A percentile compares a stretch with the other conserved stretches of the same genome.
These are phyloP conservation scores for Heliopora coerulea DNA, from an alignment of 92 coral and sea anemone species.

Conservation along the genomic window DNA sequence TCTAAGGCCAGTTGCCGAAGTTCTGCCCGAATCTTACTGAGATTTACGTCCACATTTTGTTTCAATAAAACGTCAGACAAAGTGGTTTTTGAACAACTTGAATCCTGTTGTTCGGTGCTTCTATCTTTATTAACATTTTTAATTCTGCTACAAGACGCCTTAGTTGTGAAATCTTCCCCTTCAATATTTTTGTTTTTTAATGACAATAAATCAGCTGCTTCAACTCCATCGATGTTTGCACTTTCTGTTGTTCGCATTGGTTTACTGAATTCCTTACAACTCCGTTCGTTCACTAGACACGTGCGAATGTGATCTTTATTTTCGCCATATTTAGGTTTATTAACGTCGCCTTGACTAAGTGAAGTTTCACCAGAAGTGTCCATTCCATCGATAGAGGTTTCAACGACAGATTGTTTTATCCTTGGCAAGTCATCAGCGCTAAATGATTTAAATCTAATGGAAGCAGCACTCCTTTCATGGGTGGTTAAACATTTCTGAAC, in stretches of 20 bases:
- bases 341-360: not conserved
- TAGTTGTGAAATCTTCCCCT: not conserved
- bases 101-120: not conserved
- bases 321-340: not conserved
- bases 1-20: not conserved
- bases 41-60: conserved; percentile 5
- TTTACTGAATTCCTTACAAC: too few relatives aligned
- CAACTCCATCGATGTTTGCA: not conserved
- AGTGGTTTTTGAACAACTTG: not conserved
- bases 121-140: not conserved
- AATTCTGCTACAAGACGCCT: not conserved
- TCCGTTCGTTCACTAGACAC: not conserved
- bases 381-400: conserved; percentile 22
- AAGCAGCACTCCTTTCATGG: not conserved
- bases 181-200: not conserved
- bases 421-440: conserved; percentile 28
- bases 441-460: not conserved
- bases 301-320: not conserved
- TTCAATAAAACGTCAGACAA: not conserved
- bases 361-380: not conserved
- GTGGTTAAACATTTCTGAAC: not conserved
- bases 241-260: not conserved
- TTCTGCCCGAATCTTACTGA: conserved; percentile 5
- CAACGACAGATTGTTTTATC: conserved; percentile 7
- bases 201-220: not conserved